These are phyloP conservation scores for Drosophila emarginata DNA, from an alignment of 2,888 invertebrate species.

Conservation along the genomic window DNA sequence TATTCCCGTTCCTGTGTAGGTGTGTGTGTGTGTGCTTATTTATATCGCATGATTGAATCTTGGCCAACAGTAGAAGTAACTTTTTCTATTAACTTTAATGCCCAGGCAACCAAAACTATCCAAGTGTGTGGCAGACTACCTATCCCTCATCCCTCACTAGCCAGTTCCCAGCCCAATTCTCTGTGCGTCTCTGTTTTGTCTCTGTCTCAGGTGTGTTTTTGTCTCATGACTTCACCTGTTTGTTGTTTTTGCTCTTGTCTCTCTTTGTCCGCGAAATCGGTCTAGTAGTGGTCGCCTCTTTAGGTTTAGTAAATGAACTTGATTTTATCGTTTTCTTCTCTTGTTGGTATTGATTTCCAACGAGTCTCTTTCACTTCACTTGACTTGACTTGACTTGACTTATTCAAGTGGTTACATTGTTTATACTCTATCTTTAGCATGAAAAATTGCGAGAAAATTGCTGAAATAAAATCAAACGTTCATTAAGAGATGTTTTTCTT, in stretches of 20 bases:
- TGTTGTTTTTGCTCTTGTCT: background rate
- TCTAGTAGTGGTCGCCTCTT: conserved; percentile 52
- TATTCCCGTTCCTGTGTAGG: conserved; percentile 12
- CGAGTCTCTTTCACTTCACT: conserved; percentile 60
- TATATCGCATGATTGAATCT: conserved; percentile 77
- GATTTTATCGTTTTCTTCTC: conserved; percentile 69
- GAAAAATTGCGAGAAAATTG: conserved; percentile 32
- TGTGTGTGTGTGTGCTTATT: conserved; percentile 60
- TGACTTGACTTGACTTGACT: conserved; percentile 59
- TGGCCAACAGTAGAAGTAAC: conserved; percentile 70
- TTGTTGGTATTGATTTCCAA: conserved; percentile 64
- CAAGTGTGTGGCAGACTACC: conserved; percentile 37
- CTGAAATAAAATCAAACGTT: background rate
- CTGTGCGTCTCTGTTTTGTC: conserved; percentile 35
- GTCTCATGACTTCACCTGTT: conserved; percentile 49
- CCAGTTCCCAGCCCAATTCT: background rate
- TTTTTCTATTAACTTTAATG: conserved; percentile 78
- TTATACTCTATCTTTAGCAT: conserved; percentile 34
- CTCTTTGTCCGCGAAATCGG: conserved; percentile 12
- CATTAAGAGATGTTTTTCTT: too few species aligned
- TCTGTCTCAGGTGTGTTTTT: conserved; percentile 23
- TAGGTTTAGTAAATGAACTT: conserved; percentile 71
- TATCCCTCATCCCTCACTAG: background rate
- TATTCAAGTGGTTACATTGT: conserved; percentile 52
- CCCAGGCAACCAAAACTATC: conserved; percentile 58